Percentiles rank a stretch among this genome's conserved stretches.
Conservation (phyloP, 1,140 invertebrate genomes). For the Drosophila burlai region DNA sequence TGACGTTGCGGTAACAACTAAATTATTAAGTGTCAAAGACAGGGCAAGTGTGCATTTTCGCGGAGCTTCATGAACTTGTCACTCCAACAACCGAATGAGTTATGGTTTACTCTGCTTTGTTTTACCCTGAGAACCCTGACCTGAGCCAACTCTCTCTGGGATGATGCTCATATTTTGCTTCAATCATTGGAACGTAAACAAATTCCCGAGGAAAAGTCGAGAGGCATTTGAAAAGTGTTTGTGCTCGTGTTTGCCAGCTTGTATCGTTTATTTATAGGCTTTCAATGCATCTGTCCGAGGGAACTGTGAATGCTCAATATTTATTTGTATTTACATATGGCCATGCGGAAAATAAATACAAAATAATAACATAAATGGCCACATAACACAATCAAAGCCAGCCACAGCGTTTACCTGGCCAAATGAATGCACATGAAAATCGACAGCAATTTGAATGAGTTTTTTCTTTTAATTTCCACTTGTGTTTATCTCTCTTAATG, state of each 20-base stretch:
- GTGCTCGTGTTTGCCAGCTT: constrained; percentile 15
- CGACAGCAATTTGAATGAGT: constrained; percentile 17
- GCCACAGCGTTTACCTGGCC: constrained; percentile 23
- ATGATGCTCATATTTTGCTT: constrained; percentile 33
- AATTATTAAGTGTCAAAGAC: constrained; percentile 29
- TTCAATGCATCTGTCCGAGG: constrained; percentile 39
- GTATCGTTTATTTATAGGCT: constrained; percentile 53
- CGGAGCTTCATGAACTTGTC: background rate
- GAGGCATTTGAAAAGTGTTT: constrained; percentile 44
- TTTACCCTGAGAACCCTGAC: constrained; percentile 25
- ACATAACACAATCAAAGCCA: constrained; percentile 36
- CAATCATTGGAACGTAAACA: constrained; percentile 34
- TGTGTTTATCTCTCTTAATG: constrained; percentile 16
- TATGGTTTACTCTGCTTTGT: background rate
- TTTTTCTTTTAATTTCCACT: constrained; percentile 15
- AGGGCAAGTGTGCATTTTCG: constrained; percentile 5
- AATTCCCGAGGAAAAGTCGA: constrained; percentile 20
- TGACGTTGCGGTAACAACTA: background rate
- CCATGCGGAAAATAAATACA: background rate
- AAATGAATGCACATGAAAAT: constrained; percentile 40
- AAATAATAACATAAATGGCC: constrained; percentile 50
- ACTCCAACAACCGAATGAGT: background rate
- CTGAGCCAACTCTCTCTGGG: constrained; percentile 26
- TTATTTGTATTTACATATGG: constrained; percentile 49
- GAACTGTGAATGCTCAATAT: constrained; percentile 20